A percentile compares a stretch with the other conserved stretches of the same genome.
Conservation (phyloP, 2,797 vertebrate genomes). For the Huso huso region DNA sequence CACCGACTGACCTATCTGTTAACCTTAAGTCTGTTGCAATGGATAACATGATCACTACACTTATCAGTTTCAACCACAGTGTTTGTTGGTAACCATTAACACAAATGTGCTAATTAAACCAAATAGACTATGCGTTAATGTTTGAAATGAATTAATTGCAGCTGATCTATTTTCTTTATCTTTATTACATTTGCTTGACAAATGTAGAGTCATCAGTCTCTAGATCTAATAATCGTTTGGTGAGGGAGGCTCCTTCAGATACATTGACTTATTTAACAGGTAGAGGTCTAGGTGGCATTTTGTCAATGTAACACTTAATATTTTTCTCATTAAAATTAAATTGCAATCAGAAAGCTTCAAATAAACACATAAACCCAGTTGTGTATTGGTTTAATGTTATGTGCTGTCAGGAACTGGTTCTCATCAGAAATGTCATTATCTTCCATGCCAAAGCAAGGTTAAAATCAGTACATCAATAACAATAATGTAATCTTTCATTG, state of each 20-base stretch:
- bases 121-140: not conserved
- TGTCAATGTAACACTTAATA: conserved; percentile 5
- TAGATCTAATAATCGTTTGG: conserved; percentile 10
- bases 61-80: not conserved
- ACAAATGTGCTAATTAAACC: not conserved
- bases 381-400: too few species aligned
- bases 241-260: not conserved
- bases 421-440: too few species aligned
- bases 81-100: not conserved
- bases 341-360: too few species aligned
- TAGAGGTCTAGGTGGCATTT: conserved; percentile 8
- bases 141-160: not conserved
- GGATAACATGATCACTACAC: not conserved
- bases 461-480: too few species aligned
- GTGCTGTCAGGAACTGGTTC: too few species aligned
- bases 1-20: too few species aligned
- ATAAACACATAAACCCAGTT: too few species aligned
- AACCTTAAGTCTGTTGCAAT: not conserved
- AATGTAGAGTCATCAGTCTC: not conserved
- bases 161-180: not conserved
- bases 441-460: too few species aligned
- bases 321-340: too few species aligned
- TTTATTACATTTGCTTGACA: conserved; percentile 3
- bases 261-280: conserved; percentile 8
- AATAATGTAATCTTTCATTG: too few species aligned